Base-by-base conservation (phyloP, 2,113 vertebrate species). In the Tragelaphus strepsiceros region DNA sequence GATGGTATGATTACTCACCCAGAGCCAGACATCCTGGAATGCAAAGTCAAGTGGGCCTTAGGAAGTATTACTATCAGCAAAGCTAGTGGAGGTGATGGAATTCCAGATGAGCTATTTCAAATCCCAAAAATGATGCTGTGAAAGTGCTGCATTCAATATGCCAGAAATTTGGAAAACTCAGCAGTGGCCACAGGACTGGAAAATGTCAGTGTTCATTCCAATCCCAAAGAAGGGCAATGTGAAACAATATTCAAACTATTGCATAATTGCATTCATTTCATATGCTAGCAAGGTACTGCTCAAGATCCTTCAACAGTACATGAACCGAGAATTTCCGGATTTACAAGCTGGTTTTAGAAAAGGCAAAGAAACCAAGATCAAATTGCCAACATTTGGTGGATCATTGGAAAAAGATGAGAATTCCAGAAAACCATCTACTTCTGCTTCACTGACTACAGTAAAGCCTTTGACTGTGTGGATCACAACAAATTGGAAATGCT, bases 381-480 rank as follows among this genome's bases (percentile, higher is more conserved):
- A 22, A 71, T 12, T 71, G 67, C 19, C n/a, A 26, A 59, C 58
- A 71, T 39, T 71, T 39, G 67, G n/a, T 71, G n/a, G 19, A 12
- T 71, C 10, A 71, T 71, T 22, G 67, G 67, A 39, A 71, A 71
- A 39, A 19, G 19, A 39, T 39, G 67, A 71, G 67, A 71, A 71
- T 39, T 71, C 19, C 19, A 71, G 19, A 71, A 71, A 71, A 39
- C 12, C 19, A 2, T n/a, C n/a, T n/a, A n/a, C n/a, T n/a, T 71
- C 67, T 71, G 19, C n/a, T 35, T 39, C n/a, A 35, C n/a, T 35
- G n/a, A 71, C n/a, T 35, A 71, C 4, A 71, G n/a, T 71, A 71
- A 71, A 71, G 64, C 64, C n/a, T 71, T 35, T 71, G 64, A 71
- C n/a, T 71, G 64, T 71, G 64, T 71, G n/a, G n/a, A 71, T 71